phyloP scores from a whole-genome alignment of 2,113 vertebrate genomes.

The Trematocara variabile region DNA sequence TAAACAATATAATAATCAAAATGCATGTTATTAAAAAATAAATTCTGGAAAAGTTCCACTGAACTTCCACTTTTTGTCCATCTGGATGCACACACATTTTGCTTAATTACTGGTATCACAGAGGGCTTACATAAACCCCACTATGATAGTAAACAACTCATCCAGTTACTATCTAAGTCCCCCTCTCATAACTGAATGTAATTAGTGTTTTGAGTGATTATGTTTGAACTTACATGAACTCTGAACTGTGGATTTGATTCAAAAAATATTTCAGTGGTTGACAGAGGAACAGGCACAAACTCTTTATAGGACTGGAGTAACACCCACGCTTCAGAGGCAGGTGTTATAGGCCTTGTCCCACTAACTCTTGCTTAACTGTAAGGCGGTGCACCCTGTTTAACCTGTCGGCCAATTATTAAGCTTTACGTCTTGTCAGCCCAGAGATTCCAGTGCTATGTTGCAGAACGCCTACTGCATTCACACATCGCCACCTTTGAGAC shows the following conservation, averaged over 20 bases:
- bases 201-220: neutral
- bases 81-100: neutral
- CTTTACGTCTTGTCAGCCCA: neutral
- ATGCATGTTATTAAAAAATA: neutral
- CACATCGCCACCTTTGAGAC: neutral
- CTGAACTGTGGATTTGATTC: neutral
- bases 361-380: neutral
- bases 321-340: neutral
- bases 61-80: neutral
- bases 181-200: neutral
- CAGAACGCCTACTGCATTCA: neutral
- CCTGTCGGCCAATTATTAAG: conserved; percentile 47
- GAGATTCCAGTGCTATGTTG: neutral
- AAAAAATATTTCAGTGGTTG: neutral
- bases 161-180: neutral
- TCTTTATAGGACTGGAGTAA: neutral
- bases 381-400: conserved; percentile 31
- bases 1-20: neutral
- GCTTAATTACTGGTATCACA: neutral
- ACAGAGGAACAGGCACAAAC: neutral
- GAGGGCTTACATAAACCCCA: neutral
- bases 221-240: neutral
- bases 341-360: neutral
- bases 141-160: neutral
- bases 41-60: neutral